Evolutionary conservation across 2,888 invertebrate species (phyloP).

Genomic region (Tryphoninae sp.): DNA sequence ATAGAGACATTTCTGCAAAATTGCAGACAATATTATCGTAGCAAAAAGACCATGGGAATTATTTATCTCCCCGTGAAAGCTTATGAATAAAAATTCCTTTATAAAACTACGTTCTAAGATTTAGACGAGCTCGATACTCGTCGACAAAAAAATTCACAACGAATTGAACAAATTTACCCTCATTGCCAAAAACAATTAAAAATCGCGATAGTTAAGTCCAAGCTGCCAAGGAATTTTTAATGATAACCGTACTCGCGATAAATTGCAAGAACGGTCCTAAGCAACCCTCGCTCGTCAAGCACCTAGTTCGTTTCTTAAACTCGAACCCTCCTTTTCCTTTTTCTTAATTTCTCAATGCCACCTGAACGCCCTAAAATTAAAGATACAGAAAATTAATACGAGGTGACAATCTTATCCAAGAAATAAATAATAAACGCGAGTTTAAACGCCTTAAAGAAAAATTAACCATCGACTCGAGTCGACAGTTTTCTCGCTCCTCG

Average conservation of each 20-base stretch:
- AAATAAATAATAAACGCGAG: background rate
- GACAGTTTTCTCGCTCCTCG: no score
- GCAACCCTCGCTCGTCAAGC: constrained; percentile 19
- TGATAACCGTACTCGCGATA: constrained; percentile 12
- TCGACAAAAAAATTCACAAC: constrained; percentile 15
- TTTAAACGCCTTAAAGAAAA: no score
- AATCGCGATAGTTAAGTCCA: constrained; percentile 33
- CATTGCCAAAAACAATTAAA: constrained; percentile 47
- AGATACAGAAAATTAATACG: constrained; percentile 1
- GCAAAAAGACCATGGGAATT: constrained; percentile 39
- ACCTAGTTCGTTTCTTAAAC: constrained; percentile 10
- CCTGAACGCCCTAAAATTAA: constrained; percentile 1
- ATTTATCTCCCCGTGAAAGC: constrained; percentile 2
- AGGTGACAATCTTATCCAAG: background rate
- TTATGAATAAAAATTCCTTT: constrained; percentile 46
- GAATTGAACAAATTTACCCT: constrained; percentile 30
- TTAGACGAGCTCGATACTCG: constrained; percentile 4
- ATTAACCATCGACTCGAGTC: no score
- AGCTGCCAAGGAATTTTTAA: constrained; percentile 30
- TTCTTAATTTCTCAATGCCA: background rate
- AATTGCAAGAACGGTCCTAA: constrained; percentile 6
- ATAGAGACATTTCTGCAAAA: constrained; percentile 11
- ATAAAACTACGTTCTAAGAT: constrained; percentile 17
- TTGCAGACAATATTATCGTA: constrained; percentile 20
- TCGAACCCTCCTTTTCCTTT: background rate